Evolutionary conservation across 2,888 invertebrate genomes (phyloP).

Genomic region (Syritta pipiens): DNA sequence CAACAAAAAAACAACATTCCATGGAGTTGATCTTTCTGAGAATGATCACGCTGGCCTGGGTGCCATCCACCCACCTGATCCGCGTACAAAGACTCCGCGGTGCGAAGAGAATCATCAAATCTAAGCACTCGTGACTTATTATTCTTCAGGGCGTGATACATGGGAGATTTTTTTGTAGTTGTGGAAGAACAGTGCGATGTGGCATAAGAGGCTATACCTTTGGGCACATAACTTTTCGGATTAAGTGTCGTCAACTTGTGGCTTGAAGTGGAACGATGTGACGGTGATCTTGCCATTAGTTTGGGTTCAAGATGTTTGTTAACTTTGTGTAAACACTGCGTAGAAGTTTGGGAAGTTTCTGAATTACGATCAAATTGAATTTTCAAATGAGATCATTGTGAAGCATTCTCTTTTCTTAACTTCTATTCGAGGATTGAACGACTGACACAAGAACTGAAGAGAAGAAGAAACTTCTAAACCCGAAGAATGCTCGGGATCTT

Average conservation of each 20-base stretch:
- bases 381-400: too few species aligned
- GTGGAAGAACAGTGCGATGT: constrained; percentile 9
- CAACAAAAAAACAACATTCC: neutral
- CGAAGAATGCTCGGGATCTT: too few species aligned
- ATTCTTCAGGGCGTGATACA: constrained; percentile 12
- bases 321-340: too few species aligned
- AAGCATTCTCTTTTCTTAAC: too few species aligned
- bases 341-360: too few species aligned
- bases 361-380: too few species aligned
- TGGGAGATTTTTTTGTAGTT: constrained; percentile 2
- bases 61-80: neutral
- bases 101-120: constrained; percentile 7
- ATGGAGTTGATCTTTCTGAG: constrained; percentile 16
- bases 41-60: neutral
- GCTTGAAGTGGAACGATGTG: neutral
- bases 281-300: neutral
- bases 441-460: too few species aligned
- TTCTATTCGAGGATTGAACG: too few species aligned
- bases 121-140: neutral
- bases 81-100: neutral
- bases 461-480: too few species aligned
- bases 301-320: neutral
- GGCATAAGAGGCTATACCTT: constrained; percentile 1
- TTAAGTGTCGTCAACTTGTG: neutral
- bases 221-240: neutral